A percentile compares a stretch with the other conserved stretches of the same genome.
These are phyloP conservation scores for Phaethon lepturus DNA, from an alignment of 2,113 vertebrate genomes.

Conservation along the genomic window DNA sequence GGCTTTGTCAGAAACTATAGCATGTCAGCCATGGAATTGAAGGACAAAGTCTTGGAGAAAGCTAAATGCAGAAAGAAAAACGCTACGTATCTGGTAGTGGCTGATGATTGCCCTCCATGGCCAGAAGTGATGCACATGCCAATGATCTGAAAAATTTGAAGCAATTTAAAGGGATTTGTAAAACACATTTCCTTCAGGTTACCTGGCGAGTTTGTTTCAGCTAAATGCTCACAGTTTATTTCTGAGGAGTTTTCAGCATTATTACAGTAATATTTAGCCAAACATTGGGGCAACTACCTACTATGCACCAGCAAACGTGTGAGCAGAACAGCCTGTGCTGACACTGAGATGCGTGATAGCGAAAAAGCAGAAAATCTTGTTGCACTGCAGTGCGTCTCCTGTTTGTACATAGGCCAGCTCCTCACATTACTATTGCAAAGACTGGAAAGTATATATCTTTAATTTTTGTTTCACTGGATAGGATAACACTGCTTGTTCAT, in stretches of 20 bases:
- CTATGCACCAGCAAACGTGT: background rate
- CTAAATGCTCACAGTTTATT: background rate
- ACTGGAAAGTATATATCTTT: background rate
- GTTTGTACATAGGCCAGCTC: background rate
- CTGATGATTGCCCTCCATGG: background rate
- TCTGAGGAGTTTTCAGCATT: background rate
- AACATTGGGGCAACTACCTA: background rate
- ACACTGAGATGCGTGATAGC: accelerated
- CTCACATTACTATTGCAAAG: background rate
- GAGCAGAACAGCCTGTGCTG: background rate
- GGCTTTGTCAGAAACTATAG: background rate
- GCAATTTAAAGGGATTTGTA: background rate
- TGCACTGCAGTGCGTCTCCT: background rate
- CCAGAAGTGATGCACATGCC: background rate
- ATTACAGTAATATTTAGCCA: background rate
- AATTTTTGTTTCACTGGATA: background rate
- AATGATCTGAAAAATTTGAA: background rate
- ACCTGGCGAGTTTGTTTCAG: background rate
- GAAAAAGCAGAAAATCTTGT: background rate
- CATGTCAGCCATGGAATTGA: background rate
- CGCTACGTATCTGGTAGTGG: accelerated
- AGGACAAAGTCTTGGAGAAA: background rate
- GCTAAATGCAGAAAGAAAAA: background rate
- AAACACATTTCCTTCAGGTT: background rate
- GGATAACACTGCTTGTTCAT: background rate